These are phyloP conservation scores for Tethea ocularis DNA, from an alignment of 2,888 invertebrate species.

Conservation along the genomic window DNA sequence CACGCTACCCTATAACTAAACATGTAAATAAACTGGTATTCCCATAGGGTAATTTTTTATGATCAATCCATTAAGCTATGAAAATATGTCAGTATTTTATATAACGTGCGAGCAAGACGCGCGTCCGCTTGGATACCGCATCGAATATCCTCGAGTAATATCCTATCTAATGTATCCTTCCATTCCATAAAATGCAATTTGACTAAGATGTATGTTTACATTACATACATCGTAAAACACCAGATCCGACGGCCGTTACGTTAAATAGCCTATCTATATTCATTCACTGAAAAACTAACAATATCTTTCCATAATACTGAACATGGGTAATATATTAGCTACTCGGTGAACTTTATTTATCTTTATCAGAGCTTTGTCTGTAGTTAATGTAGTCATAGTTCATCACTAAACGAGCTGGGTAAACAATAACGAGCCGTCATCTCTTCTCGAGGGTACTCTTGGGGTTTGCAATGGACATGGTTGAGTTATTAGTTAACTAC, in stretches of 20 bases:
- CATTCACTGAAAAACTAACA: constrained; percentile 46
- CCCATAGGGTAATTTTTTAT: constrained; percentile 37
- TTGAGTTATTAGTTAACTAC: not conserved
- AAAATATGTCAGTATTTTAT: not conserved
- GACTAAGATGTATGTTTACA: constrained; percentile 54
- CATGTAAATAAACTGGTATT: constrained; percentile 31
- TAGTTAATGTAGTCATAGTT: not conserved
- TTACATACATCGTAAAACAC: constrained; percentile 51
- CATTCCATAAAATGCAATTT: constrained; percentile 54
- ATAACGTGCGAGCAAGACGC: not conserved
- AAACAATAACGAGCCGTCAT: constrained; percentile 1
- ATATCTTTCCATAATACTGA: constrained; percentile 42
- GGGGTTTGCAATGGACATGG: not conserved
- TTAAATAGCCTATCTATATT: constrained; percentile 42
- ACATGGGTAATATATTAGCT: constrained; percentile 23
- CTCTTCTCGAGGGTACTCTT: not conserved
- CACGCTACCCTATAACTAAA: constrained; percentile 43
- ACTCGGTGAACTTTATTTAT: constrained; percentile 2
- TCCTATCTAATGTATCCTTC: constrained; percentile 40
- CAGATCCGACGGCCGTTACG: constrained; percentile 37
- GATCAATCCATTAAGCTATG: constrained; percentile 39
- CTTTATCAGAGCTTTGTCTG: not conserved
- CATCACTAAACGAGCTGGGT: not conserved
- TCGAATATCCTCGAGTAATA: not conserved
- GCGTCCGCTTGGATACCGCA: not conserved